Evolutionary conservation across 2,797 vertebrate genomes (phyloP), one percentile per base, ranked within the genome.

Genomic region (Eremophila alpestris): DNA sequence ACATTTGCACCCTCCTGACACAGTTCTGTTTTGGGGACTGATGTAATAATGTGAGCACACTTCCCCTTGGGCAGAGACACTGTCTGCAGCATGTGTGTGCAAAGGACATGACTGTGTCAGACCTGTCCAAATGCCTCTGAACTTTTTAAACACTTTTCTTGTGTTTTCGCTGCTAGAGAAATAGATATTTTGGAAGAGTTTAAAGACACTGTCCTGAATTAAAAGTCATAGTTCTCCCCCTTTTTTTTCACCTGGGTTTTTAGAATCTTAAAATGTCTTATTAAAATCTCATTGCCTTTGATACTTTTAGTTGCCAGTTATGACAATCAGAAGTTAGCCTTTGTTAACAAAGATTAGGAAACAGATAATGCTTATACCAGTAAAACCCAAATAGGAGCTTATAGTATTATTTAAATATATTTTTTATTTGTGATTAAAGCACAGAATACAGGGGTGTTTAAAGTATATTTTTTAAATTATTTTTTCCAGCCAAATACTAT

Each of bases 401-500:
- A 9, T 46, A 32, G 43, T 80, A 23, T 65, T 78, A 77, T 32
- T 56, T 71, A 49, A 63, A 52, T 62, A 23, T 36, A 5, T 13
- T 59, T 71, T 69, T 78, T 78, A 11, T 64, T 67, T 83, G 17
- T 51, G 16, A 48, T 59, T 83, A 75, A 87, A 83, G 13, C 14
- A 16, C 81, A 20, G 4, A 43, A 4, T 76, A 23, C 7, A 4
- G 7, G 20, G 45, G 18, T 43, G 83, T 84, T 5, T 49, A 54
- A 83, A 49, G 21, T 32, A 3, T 21, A 19, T 81, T 20, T 48
- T 34, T 83, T 2, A 0, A 55, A 10, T 58, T 26, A 48, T 71
- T 87, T 86, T 96, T 97, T 97, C 38, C 97, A 99, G 99, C 99
- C 91, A 99, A 99, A 97, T 99, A 99, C 95, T 99, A 99, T 97